Evolutionary conservation across 2,113 vertebrate genomes (phyloP).

Genomic region (Machaerirhynchus nigripectus): DNA sequence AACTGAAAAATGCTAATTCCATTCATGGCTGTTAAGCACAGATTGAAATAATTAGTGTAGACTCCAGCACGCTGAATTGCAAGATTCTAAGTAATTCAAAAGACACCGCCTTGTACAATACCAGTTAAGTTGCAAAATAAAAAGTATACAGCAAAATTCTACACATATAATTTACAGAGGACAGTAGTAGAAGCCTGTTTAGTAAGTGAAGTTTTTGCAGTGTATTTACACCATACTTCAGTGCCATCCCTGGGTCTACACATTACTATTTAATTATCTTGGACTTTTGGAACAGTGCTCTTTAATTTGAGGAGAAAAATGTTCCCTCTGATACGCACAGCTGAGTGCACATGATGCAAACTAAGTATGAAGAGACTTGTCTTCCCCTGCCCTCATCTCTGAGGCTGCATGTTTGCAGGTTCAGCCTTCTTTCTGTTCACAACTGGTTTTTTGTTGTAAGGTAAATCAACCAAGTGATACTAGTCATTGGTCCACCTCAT

Average conservation of each 20-base stretch:
- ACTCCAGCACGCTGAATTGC: background rate
- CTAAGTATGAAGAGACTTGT: background rate
- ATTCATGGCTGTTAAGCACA: background rate
- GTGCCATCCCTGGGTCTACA: background rate
- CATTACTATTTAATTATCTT: background rate
- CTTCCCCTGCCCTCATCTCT: background rate
- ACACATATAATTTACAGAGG: background rate
- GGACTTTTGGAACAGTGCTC: background rate
- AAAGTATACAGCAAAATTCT: background rate
- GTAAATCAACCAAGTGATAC: background rate
- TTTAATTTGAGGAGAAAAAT: conserved; percentile 13
- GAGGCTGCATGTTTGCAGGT: background rate
- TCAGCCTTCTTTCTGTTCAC: background rate
- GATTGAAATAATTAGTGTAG: background rate
- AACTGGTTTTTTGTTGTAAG: background rate
- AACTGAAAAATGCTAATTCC: background rate
- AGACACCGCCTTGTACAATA: background rate
- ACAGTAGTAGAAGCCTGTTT: background rate
- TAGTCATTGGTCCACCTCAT: background rate
- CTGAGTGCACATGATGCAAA: conserved; percentile 4
- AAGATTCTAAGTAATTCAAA: background rate
- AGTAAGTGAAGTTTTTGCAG: background rate
- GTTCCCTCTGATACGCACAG: background rate
- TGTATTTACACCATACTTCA: background rate
- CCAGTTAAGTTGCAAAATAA: background rate